Evolutionary conservation across 30 jellyfish, hydroid and myxozoan genomes (phyloP), one percentile per base, ranked within the genome.

Genomic region (Chrysaora quinquecirrha): DNA sequence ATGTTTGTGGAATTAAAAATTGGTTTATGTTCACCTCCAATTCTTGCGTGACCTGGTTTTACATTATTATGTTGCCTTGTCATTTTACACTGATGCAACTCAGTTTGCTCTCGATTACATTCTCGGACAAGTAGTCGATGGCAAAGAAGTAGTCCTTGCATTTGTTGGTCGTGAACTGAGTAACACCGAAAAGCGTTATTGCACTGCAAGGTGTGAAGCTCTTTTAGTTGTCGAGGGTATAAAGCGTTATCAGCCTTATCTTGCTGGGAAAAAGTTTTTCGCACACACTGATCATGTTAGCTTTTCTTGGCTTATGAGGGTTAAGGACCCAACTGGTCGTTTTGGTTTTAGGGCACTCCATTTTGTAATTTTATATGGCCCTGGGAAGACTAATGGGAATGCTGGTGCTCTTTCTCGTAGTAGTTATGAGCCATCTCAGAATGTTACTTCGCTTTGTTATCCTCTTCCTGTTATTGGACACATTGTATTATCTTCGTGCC

Each of bases 131-230:
- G 28, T 6, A n/a, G n/a, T n/a, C n/a, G n/a, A n/a, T n/a, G n/a
- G n/a, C n/a, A n/a, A n/a, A n/a, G n/a, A n/a, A n/a, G 63, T 25
- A 27, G 86, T 67, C 35, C 22, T 82, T 50, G 63, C 86, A 28
- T 83, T 71, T 58, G 95, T 70, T 43, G 88, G 88, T 71, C 65
- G 20, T 23, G 86, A 49, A 27, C 34, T 48, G 20, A 46, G 69
- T 30, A 16, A 10, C 11, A 67, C 85, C 29, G 94, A 60, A 62
- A 67, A 30, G 7, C 38, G 79, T 22, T 73, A 71, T 60, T 58
- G 94, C 79, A 63, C 94, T 18, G 54, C 83, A 3, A 89, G 62
- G 48, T 31, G 80, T 19, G 84, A 84, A 65, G 95, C 95, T 9
- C 69, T 84, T 19, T 89, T 89, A 22, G 87, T 43, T 60, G 87